phyloP scores from a whole-genome alignment of 2,888 invertebrate species.

The Dastarcus helophoroides region DNA sequence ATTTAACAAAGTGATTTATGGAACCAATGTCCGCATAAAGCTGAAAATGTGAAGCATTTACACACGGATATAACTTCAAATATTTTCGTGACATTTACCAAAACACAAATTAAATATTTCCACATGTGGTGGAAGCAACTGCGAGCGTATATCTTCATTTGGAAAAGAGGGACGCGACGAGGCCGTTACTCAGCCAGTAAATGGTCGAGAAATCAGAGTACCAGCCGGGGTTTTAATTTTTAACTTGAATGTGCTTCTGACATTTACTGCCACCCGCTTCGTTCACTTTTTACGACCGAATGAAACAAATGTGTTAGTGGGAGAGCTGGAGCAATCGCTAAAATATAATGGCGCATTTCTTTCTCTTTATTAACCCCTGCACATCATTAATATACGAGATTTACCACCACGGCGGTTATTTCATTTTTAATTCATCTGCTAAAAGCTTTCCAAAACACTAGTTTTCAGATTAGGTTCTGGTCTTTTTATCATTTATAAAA shows the following conservation, averaged over 20 bases:
- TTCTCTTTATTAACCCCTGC: no score
- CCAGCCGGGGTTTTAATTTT: conserved; percentile 35
- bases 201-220: conserved; percentile 36
- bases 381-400: no score
- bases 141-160: conserved; percentile 32
- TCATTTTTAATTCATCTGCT: no score
- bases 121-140: conserved; percentile 32
- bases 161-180: conserved; percentile 24
- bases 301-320: conserved; percentile 30
- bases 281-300: conserved; percentile 30
- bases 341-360: no score
- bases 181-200: conserved; percentile 33
- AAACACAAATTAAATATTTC: conserved; percentile 33
- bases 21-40: conserved; percentile 10
- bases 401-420: no score
- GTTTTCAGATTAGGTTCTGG: no score
- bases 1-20: conserved; percentile 17
- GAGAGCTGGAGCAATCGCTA: conserved; percentile 18
- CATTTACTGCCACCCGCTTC: conserved; percentile 33
- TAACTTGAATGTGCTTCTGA: conserved; percentile 35
- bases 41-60: conserved; percentile 15
- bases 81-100: conserved; percentile 29
- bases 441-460: no score
- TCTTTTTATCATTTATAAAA: no score
- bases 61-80: conserved; percentile 19